Conservation (phyloP, 2,888 invertebrate species). For the Calameuta idolon region DNA sequence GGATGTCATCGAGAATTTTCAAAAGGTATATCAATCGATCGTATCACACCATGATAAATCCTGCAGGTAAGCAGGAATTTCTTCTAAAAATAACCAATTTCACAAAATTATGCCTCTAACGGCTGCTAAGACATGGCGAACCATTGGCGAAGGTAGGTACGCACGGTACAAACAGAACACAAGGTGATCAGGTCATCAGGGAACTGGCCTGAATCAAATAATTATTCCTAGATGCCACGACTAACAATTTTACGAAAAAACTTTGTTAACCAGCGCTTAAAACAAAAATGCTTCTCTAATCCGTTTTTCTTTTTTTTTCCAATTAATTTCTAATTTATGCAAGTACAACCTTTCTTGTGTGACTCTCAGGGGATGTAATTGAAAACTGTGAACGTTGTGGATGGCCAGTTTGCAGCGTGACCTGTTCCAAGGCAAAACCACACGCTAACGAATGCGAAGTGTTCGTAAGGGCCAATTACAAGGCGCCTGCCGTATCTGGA, state of each 20-base stretch:
- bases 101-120: background rate
- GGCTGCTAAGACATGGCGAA: background rate
- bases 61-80: background rate
- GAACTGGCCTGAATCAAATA: background rate
- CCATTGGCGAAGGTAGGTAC: background rate
- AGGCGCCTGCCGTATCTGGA: slow-evolving; percentile 60
- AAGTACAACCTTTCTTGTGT: background rate
- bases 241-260: background rate
- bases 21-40: slow-evolving; percentile 51
- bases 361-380: slow-evolving; percentile 65
- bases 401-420: slow-evolving; percentile 81
- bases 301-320: background rate
- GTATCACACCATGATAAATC: background rate
- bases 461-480: slow-evolving; percentile 72
- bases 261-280: background rate
- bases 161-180: background rate
- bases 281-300: background rate
- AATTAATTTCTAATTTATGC: background rate
- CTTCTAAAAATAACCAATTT: no score
- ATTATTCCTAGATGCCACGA: background rate
- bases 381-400: slow-evolving; percentile 77
- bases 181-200: background rate
- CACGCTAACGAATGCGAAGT: slow-evolving; percentile 75
- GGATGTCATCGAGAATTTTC: slow-evolving; percentile 75
- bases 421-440: slow-evolving; percentile 71